Conservation (phyloP, 2,797 vertebrate genomes). For the Nasua narica region DNA sequence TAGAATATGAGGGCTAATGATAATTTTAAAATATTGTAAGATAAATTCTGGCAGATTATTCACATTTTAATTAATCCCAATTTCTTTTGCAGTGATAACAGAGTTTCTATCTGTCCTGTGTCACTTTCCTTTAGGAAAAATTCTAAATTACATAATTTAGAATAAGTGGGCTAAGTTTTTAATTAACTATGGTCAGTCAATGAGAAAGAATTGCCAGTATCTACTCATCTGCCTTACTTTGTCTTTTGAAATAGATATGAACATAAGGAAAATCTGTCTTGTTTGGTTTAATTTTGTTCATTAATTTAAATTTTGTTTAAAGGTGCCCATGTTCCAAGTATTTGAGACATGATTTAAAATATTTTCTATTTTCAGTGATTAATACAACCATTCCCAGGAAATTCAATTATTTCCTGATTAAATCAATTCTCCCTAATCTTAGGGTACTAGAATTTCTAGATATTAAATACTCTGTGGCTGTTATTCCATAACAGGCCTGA, state of each 20-base stretch:
- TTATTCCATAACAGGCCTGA: not conserved
- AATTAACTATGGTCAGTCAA: conserved; percentile 68
- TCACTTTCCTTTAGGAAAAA: conserved; percentile 39
- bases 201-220: conserved; percentile 58
- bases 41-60: conserved; percentile 34
- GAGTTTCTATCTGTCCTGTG: conserved; percentile 26
- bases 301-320: not conserved
- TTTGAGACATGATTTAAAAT: conserved; percentile 60
- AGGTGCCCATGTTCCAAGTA: not conserved
- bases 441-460: not conserved
- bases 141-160: conserved; percentile 36
- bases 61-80: conserved; percentile 76
- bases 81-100: conserved; percentile 56
- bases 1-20: not conserved
- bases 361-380: conserved; percentile 9
- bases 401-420: conserved; percentile 74
- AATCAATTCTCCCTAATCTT: conserved; percentile 41
- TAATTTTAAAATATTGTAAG: conserved; percentile 31
- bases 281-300: conserved; percentile 55
- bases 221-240: conserved; percentile 56
- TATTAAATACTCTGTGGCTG: not conserved
- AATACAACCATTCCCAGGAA: conserved; percentile 51
- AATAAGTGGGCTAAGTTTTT: conserved; percentile 70
- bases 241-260: conserved; percentile 67
- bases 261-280: not conserved